Evolutionary conservation across 2,888 invertebrate species (phyloP), one percentile per base, ranked within the genome.

Genomic region (Drosophila mulleri): DNA sequence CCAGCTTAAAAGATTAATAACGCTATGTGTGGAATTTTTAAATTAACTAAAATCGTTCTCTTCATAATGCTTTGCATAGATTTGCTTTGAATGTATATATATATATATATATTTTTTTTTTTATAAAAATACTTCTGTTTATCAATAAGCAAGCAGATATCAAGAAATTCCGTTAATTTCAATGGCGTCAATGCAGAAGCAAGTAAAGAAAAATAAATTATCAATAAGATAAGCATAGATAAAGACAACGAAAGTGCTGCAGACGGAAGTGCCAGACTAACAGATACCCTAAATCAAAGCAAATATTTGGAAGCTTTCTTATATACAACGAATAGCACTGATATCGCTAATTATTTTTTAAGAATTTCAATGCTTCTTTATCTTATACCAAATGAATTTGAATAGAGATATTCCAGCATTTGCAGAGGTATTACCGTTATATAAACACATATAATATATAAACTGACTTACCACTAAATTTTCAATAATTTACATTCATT

Each of bases 91-190:
- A 8, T 8, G 16, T 23, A 45, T 16, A 39, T n/a, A 8, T 35
- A 35, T 39, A 16, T 39, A 2, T 16, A 26, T 5, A 29, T 29
- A n/a, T 29, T 11, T 2, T n/a, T n/a, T n/a, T n/a, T 14, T n/a
- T n/a, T 48, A 12, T 18, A 32, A 2, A 48, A 2, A 9, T 26
- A 16, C 47, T 47, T 8, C 5, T n/a, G 7, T 5, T 29, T 48
- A 48, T 48, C 48, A 48, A 48, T 29, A n/a, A n/a, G 47, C 11
- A 48, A 48, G n/a, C n/a, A 11, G 47, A 4, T 45, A 48, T 48
- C 50, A 3, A 7, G 32, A 18, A 32, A 50, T 50, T 32, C 32
- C 32, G 32, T 18, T 14, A 18, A 32, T 32, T 47, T 29, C 7
- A 32, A 2, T 18, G 48, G 48, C 48, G 48, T 32, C 48, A 50